These are phyloP conservation scores for Hemicrepidius hirtus DNA, from an alignment of 2,888 invertebrate species.

Conservation along the genomic window DNA sequence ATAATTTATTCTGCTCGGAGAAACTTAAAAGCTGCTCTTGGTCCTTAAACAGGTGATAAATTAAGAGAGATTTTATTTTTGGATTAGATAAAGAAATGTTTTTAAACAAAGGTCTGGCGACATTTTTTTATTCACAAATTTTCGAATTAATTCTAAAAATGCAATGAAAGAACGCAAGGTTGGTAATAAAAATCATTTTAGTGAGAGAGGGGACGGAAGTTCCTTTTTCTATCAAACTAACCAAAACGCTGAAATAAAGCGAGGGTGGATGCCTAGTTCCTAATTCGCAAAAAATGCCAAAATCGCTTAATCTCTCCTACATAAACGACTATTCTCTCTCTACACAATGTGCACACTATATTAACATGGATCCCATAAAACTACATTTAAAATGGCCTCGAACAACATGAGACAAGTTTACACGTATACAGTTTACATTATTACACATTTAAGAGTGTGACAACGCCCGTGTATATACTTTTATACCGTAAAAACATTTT, in stretches of 20 bases:
- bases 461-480: neutral
- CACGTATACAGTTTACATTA: conserved; percentile 19
- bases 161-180: too few species aligned
- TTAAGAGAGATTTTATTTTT: conserved; percentile 40
- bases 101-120: conserved; percentile 18
- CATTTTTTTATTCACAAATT: conserved; percentile 8
- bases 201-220: too few species aligned
- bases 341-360: conserved; percentile 13
- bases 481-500: neutral
- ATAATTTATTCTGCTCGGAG: conserved; percentile 49
- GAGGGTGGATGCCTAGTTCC: too few species aligned
- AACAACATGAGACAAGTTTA: conserved; percentile 31
- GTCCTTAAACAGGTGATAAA: conserved; percentile 44
- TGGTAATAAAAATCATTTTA: too few species aligned
- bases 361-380: neutral
- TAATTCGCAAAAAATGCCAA: neutral
- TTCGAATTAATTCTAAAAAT: too few species aligned
- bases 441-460: conserved; percentile 3
- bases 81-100: conserved; percentile 32
- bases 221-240: too few species aligned
- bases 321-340: neutral
- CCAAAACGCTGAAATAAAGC: too few species aligned
- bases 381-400: conserved; percentile 22
- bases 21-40: conserved; percentile 39
- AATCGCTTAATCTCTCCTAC: neutral